Evolutionary conservation across 2,888 invertebrate species (phyloP).

Genomic region (Melinaea menophilus): DNA sequence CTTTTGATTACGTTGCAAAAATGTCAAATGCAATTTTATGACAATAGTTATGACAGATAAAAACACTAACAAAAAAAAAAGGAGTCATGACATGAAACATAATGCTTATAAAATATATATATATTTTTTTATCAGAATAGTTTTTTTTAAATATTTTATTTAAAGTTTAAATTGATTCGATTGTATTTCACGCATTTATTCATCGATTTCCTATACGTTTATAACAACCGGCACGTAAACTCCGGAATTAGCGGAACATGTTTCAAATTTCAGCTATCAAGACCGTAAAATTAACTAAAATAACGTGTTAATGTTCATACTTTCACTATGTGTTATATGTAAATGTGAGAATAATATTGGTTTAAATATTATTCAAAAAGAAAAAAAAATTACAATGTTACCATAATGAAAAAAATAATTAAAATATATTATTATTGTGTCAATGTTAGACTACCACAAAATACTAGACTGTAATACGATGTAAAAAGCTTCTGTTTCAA

Average conservation of each 20-base stretch:
- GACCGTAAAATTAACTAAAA: constrained; percentile 4
- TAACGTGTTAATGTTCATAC: not conserved
- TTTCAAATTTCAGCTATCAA: not conserved
- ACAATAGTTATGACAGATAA: not conserved
- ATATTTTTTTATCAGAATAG: not conserved
- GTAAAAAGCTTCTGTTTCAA: constrained; percentile 42
- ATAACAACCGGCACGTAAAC: not conserved
- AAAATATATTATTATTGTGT: not conserved
- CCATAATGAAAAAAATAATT: no score
- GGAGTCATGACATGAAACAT: not conserved
- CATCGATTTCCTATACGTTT: not conserved
- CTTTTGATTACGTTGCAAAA: constrained; percentile 5
- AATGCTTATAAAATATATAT: no score
- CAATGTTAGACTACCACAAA: constrained; percentile 1
- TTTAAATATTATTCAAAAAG: not conserved
- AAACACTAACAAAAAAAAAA: not conserved
- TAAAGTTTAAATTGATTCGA: not conserved
- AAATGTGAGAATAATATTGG: not conserved
- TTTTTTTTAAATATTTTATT: no score
- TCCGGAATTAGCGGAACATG: not conserved
- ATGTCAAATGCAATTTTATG: not conserved
- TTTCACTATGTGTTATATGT: not conserved
- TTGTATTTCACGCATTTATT: constrained; percentile 1
- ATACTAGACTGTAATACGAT: not conserved
- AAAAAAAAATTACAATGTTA: no score